phyloP scores from a whole-genome alignment of 2,888 invertebrate genomes.

The Drosophila emarginata region DNA sequence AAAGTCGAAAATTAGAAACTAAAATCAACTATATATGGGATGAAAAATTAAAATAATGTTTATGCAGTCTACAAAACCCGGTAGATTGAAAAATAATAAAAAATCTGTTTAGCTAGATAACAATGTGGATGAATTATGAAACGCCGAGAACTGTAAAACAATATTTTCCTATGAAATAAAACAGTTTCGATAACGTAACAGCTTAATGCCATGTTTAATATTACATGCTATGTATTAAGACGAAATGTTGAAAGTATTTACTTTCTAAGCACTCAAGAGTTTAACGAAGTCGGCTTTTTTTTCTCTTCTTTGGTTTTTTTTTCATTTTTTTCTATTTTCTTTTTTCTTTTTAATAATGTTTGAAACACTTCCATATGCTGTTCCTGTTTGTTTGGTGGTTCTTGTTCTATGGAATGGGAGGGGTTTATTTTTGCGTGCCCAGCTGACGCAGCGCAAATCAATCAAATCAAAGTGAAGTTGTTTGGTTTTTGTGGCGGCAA shows the following conservation, averaged over 20 bases:
- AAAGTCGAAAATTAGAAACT: too few relatives aligned
- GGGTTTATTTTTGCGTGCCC: conserved; percentile 33
- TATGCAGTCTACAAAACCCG: too few relatives aligned
- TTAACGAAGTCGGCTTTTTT: neutral
- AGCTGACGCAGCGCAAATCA: conserved; percentile 74
- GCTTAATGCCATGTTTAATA: too few relatives aligned
- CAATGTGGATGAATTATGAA: too few relatives aligned
- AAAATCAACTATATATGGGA: too few relatives aligned
- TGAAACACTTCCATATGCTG: conserved; percentile 51
- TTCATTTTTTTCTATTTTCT: neutral
- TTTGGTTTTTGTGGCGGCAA: conserved; percentile 49
- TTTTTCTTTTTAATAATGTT: conserved; percentile 1
- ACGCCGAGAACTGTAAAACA: too few relatives aligned
- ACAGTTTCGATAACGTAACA: too few relatives aligned
- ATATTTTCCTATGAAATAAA: too few relatives aligned
- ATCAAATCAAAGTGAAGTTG: conserved; percentile 74
- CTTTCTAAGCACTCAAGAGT: neutral
- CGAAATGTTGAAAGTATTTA: neutral
- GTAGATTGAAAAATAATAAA: too few relatives aligned
- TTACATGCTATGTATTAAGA: neutral
- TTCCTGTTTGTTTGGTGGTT: conserved; percentile 34
- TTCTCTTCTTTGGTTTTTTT: neutral
- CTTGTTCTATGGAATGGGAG: neutral
- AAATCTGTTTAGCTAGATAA: too few relatives aligned
- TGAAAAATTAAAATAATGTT: too few relatives aligned